phyloP scores from a whole-genome alignment of 2,113 vertebrate species.

The Xenus cinereus region DNA sequence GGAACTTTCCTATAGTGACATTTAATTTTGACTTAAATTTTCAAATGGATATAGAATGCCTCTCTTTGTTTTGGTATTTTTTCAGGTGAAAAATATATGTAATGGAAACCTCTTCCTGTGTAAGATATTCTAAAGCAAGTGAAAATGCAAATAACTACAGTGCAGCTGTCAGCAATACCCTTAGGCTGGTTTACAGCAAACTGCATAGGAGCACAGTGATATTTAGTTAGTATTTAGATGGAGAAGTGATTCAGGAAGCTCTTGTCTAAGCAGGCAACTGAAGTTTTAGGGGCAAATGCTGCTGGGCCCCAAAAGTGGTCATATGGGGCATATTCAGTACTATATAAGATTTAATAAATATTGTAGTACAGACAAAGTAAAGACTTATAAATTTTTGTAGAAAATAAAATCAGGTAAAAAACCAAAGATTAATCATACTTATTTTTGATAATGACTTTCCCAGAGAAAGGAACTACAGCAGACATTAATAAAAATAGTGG shows the following conservation, averaged over 20 bases:
- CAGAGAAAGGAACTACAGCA: background rate
- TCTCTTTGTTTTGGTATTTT: background rate
- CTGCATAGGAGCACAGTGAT: background rate
- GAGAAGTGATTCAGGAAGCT: background rate
- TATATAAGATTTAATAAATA: background rate
- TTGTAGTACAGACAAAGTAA: background rate
- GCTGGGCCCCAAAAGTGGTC: background rate
- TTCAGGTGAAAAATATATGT: background rate
- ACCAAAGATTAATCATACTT: background rate
- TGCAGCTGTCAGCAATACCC: background rate
- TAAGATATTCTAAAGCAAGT: background rate
- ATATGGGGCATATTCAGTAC: fast-evolving
- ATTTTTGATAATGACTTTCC: background rate
- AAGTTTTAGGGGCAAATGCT: background rate
- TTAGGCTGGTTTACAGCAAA: background rate
- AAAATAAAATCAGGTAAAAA: background rate
- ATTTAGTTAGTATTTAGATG: background rate
- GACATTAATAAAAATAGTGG: background rate
- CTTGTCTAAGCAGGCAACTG: background rate
- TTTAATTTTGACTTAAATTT: background rate
- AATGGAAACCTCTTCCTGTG: background rate
- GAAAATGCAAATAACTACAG: background rate
- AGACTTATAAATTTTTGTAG: background rate
- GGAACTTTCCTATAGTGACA: background rate
- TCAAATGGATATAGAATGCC: background rate